Evolutionary conservation across 2,113 vertebrate genomes (phyloP), one percentile per base, ranked within the genome.

Genomic region (Argyrosomus japonicus): DNA sequence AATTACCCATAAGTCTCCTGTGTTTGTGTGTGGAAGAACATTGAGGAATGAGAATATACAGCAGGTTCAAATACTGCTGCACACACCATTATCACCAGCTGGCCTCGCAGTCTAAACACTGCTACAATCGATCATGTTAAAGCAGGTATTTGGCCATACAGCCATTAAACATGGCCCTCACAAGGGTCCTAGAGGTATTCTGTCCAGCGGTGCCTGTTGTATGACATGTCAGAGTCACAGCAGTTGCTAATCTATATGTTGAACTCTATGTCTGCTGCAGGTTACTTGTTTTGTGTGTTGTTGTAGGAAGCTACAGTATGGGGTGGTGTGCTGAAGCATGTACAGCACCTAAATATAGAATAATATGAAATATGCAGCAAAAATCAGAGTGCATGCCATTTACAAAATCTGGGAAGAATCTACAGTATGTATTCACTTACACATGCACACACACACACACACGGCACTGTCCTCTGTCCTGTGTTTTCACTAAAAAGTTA

Each of bases 331-430:
- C 32, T 72, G 53, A 64, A 51, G 17, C 2, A 1, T 61, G 53
- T 4, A 18, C 29, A 60, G 14, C 51, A 62, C 5, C 23, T 54
- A 79, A 50, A 69, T 69, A 69, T 69, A 69, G 56, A 56, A 4
- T 9, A 21, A 19, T 29, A 74, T 63, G 27, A 84, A 73, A 84
- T 36, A 61, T 83, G 68, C 43, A 60, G 6, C 11, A 40, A 63
- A 58, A 50, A 73, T 58, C 10, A 19, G 14, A 54, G 32, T 63
- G 67, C 23, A 40, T n/a, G n/a, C n/a, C n/a, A n/a, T 58, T 21
- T 64, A 7, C 14, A 27, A 51, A 18, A 45, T 68, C 43, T 50
- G 19, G 8, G n/a, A 13, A 56, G 17, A 56, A 29, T 64, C 15
- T 43, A 40, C 47, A 68, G 7, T n/a, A 18, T 48, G 32, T 50